A percentile compares a stretch with the other conserved stretches of the same genome.
phyloP scores from a whole-genome alignment of 1,140 invertebrate species.

The Solen grandis region DNA sequence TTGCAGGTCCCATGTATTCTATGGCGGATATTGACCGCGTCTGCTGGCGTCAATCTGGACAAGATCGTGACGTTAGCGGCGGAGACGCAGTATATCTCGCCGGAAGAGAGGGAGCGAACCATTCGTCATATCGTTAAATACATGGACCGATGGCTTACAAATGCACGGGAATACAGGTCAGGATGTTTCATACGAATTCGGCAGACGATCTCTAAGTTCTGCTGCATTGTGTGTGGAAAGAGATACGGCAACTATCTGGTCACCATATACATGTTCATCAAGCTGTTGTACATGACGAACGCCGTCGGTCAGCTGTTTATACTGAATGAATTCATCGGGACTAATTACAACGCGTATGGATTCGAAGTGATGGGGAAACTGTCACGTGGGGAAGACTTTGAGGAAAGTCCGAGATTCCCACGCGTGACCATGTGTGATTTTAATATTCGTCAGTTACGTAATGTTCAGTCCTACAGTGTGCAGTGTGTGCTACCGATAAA shows the following conservation, averaged over 20 bases:
- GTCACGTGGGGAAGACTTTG: conserved; percentile 73
- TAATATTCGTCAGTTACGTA: conserved; percentile 78
- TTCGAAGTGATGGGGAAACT: conserved; percentile 80
- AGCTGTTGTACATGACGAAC: conserved; percentile 82
- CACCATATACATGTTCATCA: conserved; percentile 82
- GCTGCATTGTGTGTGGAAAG: conserved; percentile 80
- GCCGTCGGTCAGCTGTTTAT: conserved; percentile 82
- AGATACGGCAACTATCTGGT: conserved; percentile 82
- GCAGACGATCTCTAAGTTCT: conserved; percentile 77
- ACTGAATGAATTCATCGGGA: conserved; percentile 82
- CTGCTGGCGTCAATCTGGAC: conserved; percentile 81
- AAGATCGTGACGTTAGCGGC: conserved; percentile 79
- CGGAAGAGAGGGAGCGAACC: conserved; percentile 78
- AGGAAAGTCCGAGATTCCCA: conserved; percentile 79
- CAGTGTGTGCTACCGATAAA: conserved; percentile 84
- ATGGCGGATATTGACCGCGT: conserved; percentile 82
- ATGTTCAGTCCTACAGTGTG: conserved; percentile 79
- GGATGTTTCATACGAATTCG: conserved; percentile 76
- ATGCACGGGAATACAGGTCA: conserved; percentile 76
- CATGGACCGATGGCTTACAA: conserved; percentile 79
- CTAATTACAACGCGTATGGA: conserved; percentile 82
- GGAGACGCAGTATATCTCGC: conserved; percentile 79
- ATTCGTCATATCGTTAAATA: conserved; percentile 80
- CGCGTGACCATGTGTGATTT: conserved; percentile 81
- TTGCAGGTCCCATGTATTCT: conserved; percentile 80